Base-by-base conservation (phyloP, 2,113 vertebrate genomes). In the Pollachius pollachius region DNA sequence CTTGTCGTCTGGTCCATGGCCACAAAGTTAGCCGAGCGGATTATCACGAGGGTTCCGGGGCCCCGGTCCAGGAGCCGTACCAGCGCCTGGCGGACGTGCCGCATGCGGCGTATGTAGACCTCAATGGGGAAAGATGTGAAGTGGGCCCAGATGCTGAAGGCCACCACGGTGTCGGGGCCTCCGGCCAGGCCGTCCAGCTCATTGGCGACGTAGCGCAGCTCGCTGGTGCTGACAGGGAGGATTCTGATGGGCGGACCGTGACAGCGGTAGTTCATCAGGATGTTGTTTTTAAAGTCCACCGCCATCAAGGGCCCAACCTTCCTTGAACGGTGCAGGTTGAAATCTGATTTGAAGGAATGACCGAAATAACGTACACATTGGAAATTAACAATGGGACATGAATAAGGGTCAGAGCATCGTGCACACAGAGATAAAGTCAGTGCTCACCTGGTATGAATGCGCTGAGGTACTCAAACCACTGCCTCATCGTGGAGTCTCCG, bases 201-300 rank as follows among this genome's bases (percentile, higher is more conserved):
- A 0, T 98, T 98, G 1, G 96, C 94, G 62, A 98, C 81, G 65
- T 99, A 99, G 58, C 72, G 95, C 78, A 99, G 81, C 68, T 99
- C 95, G 1, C 82, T 95, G 76, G 95, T 93, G 23, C 93, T 92
- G 67, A 99, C 94, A 0, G 93, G 93, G 0, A 94, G 91, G 87
- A 98, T 99, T 74, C 96, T 95, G 85, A 99, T 98, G 27, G 97
- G 97, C 0, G 96, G 97, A 0, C 97, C 97, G 0, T 99, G 97
- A 72, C 96, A 98, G 77, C 94, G 95, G 79, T 96, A 99, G 68
- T 85, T 93, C 23, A 99, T 61, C 25, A 97, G 86, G 78, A 97
- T 96, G 62, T 92, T 96, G 81, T 96, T 94, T 52, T 87, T 87
- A 84, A 89, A 88, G 84, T 99, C 95, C 89, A 98, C 94, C 0